These are phyloP conservation scores for Morone saxatilis DNA, from an alignment of 2,113 vertebrate species.

Conservation along the genomic window DNA sequence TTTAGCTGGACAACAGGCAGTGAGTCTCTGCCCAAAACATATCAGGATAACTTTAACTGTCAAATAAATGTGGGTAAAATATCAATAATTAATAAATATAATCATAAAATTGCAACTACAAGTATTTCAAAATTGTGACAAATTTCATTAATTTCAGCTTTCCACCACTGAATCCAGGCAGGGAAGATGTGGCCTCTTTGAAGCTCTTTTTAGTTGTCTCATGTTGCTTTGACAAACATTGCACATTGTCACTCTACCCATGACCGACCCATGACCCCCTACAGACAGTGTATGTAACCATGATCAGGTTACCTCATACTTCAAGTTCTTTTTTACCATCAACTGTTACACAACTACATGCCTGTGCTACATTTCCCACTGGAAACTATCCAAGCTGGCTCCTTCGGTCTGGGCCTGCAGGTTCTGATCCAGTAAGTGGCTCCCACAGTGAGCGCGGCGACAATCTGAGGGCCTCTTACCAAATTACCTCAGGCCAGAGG, in stretches of 20 bases:
- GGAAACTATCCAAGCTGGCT: constrained; percentile 26
- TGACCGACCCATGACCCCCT: constrained; percentile 10
- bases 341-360: constrained; percentile 12
- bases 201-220: neutral
- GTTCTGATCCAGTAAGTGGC: constrained; percentile 42
- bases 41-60: no score
- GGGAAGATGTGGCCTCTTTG: neutral
- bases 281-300: neutral
- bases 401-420: neutral
- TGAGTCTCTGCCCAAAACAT: no score
- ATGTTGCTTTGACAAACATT: constrained; percentile 1
- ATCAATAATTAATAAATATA: no score
- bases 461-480: constrained; percentile 34
- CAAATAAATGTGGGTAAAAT: no score
- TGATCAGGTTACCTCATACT: constrained; percentile 29
- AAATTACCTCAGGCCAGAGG: constrained; percentile 54
- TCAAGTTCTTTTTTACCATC: constrained; percentile 16
- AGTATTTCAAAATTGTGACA: neutral
- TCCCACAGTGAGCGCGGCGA: constrained; percentile 38
- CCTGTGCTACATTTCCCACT: constrained; percentile 47
- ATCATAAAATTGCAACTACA: no score
- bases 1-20: no score
- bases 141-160: neutral
- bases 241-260: neutral
- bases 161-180: neutral